Base-by-base conservation (phyloP, 2,888 invertebrate species). In the Meteorus cinctellus region DNA sequence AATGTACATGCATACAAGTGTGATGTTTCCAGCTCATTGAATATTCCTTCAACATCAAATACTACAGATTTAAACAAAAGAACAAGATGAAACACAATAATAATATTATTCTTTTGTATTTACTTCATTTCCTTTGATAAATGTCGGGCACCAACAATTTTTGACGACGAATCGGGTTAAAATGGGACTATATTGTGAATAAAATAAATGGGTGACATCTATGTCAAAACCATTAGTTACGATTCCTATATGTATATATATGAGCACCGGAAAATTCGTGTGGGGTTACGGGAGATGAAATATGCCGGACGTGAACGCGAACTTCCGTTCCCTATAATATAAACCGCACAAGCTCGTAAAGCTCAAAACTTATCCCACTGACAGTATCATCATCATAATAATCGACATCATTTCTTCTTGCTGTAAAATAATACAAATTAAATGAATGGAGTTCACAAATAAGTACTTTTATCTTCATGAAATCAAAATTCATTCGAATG, bases 261-360 rank as follows among this genome's bases (percentile, higher is more conserved):
- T 55, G 19, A 55, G 55, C 24, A 2, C 55, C 55, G 55, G 55
- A 19, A 55, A 55, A 55, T 55, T 55, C 55, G 19, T 8, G 55
- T 55, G 55, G 55, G 55, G 55, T 55, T 55, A 55, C 31, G 48
- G 27, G 68, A 29, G 68, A 68, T 68, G 51, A 68, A 68, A 68
- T 68, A 68, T 48, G 68, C 48, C 68, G 48, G 36, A 66, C 41
- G 66, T 66, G 66, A 68, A 51, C 27, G 68, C 68, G n/a, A 68
- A 51, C 68, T 68, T 68, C 68, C 68, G 55, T 55, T 55, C 55
- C 10, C 55, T 55, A 55, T 55, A 55, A 55, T 55, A 55, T 55
- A 55, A 55, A 55, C 55, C 29, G 45, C 45, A 29, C 36, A 16
- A 29, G 45, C 51, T 66, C 51, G 27, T 68, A 68, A 68, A 68